Conservation (phyloP, 2,797 vertebrate genomes). For the Rhyacichthys aspro region DNA sequence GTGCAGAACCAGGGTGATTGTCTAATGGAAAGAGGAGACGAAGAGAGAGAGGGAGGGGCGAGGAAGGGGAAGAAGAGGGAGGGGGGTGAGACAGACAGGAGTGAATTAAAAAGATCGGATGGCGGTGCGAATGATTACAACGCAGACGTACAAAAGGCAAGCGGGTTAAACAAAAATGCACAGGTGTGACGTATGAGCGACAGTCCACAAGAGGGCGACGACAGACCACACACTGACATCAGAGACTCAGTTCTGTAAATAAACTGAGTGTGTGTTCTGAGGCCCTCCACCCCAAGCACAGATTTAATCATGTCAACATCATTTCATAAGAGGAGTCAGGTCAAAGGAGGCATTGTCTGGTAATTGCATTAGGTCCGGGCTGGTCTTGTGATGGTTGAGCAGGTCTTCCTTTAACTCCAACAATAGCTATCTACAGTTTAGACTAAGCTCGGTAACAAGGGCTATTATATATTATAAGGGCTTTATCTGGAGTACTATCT, state of each 20-base stretch:
- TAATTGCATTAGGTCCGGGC: not conserved
- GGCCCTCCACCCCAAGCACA: not conserved
- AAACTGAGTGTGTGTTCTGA: not conserved
- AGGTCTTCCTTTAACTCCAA: not conserved
- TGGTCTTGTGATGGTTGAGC: not conserved
- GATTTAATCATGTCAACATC: not conserved
- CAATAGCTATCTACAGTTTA: too few species aligned
- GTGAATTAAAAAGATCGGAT: constrained; percentile 54
- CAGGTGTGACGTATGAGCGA: constrained; percentile 18
- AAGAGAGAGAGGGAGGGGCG: constrained; percentile 22
- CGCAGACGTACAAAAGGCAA: constrained; percentile 24
- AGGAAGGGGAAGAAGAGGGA: not conserved
- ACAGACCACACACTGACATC: constrained; percentile 16
- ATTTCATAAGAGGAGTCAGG: not conserved
- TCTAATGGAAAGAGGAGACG: constrained; percentile 75
- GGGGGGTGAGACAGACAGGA: constrained; percentile 48
- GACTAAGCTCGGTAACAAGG: too few species aligned
- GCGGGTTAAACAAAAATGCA: constrained; percentile 32
- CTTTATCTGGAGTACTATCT: too few species aligned
- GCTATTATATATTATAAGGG: too few species aligned
- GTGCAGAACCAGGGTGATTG: constrained; percentile 84
- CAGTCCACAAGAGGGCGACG: constrained; percentile 61
- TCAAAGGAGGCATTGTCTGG: not conserved
- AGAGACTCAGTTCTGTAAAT: not conserved
- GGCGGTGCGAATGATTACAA: constrained; percentile 47